phyloP scores from a whole-genome alignment of 1,140 invertebrate species.

The Charaxes varanes region DNA sequence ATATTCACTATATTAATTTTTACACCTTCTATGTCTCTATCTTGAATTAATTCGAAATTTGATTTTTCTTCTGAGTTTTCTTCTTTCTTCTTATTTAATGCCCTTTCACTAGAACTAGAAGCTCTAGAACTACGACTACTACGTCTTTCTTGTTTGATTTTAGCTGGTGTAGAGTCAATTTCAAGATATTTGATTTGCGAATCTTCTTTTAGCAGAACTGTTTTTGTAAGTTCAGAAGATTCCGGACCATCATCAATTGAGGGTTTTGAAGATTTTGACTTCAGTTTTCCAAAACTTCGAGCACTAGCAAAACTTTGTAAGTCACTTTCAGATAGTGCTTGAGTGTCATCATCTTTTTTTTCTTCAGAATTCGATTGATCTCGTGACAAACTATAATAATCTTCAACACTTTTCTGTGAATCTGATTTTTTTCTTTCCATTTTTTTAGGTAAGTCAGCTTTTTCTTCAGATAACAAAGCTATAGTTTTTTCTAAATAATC shows the following conservation, averaged over 20 bases:
- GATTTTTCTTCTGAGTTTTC: conserved; percentile 32
- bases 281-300: conserved; percentile 70
- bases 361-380: conserved; percentile 62
- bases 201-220: conserved; percentile 54
- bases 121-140: conserved; percentile 59
- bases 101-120: conserved; percentile 69
- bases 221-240: conserved; percentile 42
- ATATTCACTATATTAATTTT: conserved; percentile 32
- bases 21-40: conserved; percentile 27
- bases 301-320: conserved; percentile 78
- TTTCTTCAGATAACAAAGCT: conserved; percentile 50
- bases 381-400: conserved; percentile 75
- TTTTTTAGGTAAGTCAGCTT: conserved; percentile 55
- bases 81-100: conserved; percentile 46
- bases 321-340: conserved; percentile 71
- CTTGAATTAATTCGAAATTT: conserved; percentile 16
- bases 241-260: conserved; percentile 40
- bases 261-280: conserved; percentile 45
- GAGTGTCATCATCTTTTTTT: conserved; percentile 65
- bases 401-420: conserved; percentile 73
- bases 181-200: conserved; percentile 28
- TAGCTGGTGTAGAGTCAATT: conserved; percentile 39
- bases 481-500: conserved; percentile 63
- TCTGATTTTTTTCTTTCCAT: conserved; percentile 71
- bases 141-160: conserved; percentile 45